Percentiles rank a stretch among this genome's conserved stretches.
phyloP scores from a whole-genome alignment of 2,888 invertebrate species.

The Tenthredo distinguenda region DNA sequence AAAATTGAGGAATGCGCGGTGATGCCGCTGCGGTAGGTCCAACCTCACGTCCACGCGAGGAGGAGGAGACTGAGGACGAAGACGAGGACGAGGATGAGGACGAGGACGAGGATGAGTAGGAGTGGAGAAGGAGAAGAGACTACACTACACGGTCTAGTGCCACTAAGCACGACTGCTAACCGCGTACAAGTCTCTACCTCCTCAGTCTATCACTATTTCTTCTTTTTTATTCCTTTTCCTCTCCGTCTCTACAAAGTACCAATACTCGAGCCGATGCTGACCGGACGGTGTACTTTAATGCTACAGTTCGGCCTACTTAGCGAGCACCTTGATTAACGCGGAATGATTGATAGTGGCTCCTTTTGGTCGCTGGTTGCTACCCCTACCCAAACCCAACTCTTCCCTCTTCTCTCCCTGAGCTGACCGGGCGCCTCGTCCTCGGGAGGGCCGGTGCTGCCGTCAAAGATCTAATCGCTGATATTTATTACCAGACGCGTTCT shows the following conservation, averaged over 20 bases:
- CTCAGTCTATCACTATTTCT: slow-evolving; percentile 15
- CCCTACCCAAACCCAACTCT: slow-evolving; percentile 26
- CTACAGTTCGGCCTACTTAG: slow-evolving; percentile 74
- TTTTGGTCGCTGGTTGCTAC: slow-evolving; percentile 61
- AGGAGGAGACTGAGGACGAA: slow-evolving; percentile 31
- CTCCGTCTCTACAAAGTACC: slow-evolving; percentile 48
- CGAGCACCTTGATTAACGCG: slow-evolving; percentile 74
- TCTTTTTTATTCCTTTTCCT: not conserved
- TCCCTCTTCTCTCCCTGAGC: not conserved
- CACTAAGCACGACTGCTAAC: slow-evolving; percentile 44
- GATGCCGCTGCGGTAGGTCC: slow-evolving; percentile 71
- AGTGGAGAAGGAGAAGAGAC: slow-evolving; percentile 35
- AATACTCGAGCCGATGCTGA: slow-evolving; percentile 28
- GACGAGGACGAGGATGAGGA: not conserved
- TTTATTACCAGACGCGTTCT: slow-evolving; percentile 73
- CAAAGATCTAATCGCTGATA: slow-evolving; percentile 75
- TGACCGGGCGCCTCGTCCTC: slow-evolving; percentile 10
- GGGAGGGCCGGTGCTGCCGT: slow-evolving; percentile 57
- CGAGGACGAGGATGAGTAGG: not conserved
- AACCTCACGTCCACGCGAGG: slow-evolving; percentile 48
- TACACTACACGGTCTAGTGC: slow-evolving; percentile 39
- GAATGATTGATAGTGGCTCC: slow-evolving; percentile 75
- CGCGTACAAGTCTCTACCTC: slow-evolving; percentile 4
- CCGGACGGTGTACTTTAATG: slow-evolving; percentile 69
- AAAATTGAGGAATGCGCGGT: slow-evolving; percentile 67